phyloP scores from a whole-genome alignment of 2,888 invertebrate genomes.

The Cheilosia impressa region DNA sequence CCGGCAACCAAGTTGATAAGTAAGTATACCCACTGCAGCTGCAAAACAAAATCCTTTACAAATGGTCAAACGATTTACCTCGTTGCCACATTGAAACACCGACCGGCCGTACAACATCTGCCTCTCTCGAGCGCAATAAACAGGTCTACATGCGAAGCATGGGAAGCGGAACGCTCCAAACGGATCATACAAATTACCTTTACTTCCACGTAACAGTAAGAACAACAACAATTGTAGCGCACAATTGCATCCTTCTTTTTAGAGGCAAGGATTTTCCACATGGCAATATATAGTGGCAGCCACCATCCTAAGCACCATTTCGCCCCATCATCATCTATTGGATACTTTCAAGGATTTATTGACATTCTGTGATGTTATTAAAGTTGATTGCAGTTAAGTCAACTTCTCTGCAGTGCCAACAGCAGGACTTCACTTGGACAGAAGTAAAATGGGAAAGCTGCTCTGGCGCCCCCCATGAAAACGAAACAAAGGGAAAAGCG shows the following conservation, averaged over 20 bases:
- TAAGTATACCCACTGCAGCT: slow-evolving; percentile 46
- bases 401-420: slow-evolving; percentile 72
- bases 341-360: slow-evolving; percentile 81
- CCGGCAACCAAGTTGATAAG: slow-evolving; percentile 2
- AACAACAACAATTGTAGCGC: slow-evolving; percentile 56
- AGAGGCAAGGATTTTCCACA: slow-evolving; percentile 20
- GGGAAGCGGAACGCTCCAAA: background rate
- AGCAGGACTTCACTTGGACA: slow-evolving; percentile 47
- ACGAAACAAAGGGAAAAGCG: slow-evolving; percentile 51
- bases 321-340: slow-evolving; percentile 73
- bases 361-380: slow-evolving; percentile 81
- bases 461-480: background rate
- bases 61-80: slow-evolving; percentile 71
- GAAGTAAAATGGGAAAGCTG: slow-evolving; percentile 36
- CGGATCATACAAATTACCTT: slow-evolving; percentile 68
- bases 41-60: slow-evolving; percentile 56
- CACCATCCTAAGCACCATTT: slow-evolving; percentile 61
- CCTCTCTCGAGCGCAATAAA: slow-evolving; percentile 47
- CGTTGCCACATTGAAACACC: slow-evolving; percentile 60
- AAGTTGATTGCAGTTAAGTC: slow-evolving; percentile 74
- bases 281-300: slow-evolving; percentile 13
- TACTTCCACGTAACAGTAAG: slow-evolving; percentile 46
- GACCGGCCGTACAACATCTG: slow-evolving; percentile 9
- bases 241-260: slow-evolving; percentile 54
- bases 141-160: slow-evolving; percentile 30